Percentiles rank a stretch among this genome's conserved stretches.
phyloP scores from a whole-genome alignment of 2,797 vertebrate genomes.

The Schizopygopsis malacanthus region DNA sequence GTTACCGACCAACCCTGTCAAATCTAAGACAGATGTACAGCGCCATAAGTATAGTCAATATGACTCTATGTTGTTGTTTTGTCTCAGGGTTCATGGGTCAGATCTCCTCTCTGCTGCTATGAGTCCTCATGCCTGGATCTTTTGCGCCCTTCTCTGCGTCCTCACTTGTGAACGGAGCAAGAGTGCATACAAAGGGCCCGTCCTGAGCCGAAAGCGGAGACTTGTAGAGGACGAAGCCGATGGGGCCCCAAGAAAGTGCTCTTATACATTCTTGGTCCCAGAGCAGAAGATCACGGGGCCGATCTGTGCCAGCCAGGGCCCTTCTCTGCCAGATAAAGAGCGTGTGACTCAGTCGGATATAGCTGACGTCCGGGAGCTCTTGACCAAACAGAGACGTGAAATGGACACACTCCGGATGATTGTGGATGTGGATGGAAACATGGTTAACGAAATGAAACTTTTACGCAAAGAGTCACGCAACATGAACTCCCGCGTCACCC shows the following conservation, averaged over 20 bases:
- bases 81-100: constrained; percentile 3
- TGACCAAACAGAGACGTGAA: constrained; percentile 91
- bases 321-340: constrained; percentile 80
- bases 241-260: constrained; percentile 83
- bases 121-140: constrained; percentile 81
- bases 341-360: constrained; percentile 91
- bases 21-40: not conserved
- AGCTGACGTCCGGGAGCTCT: constrained; percentile 88
- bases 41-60: not conserved
- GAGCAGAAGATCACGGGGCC: constrained; percentile 97
- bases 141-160: constrained; percentile 79
- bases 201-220: constrained; percentile 75
- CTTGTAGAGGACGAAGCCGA: constrained; percentile 69
- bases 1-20: not conserved
- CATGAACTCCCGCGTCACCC: constrained; percentile 98
- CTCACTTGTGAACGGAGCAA: constrained; percentile 70
- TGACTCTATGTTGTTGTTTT: not conserved
- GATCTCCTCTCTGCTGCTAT: constrained; percentile 68
- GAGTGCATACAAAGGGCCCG: constrained; percentile 72
- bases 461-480: constrained; percentile 97
- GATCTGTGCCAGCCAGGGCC: constrained; percentile 90
- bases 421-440: constrained; percentile 94
- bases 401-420: constrained; percentile 92
- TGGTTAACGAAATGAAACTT: constrained; percentile 97
- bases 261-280: constrained; percentile 95